Evolutionary conservation across 1,140 invertebrate genomes (phyloP).

Genomic region (Solenopsis fugax): DNA sequence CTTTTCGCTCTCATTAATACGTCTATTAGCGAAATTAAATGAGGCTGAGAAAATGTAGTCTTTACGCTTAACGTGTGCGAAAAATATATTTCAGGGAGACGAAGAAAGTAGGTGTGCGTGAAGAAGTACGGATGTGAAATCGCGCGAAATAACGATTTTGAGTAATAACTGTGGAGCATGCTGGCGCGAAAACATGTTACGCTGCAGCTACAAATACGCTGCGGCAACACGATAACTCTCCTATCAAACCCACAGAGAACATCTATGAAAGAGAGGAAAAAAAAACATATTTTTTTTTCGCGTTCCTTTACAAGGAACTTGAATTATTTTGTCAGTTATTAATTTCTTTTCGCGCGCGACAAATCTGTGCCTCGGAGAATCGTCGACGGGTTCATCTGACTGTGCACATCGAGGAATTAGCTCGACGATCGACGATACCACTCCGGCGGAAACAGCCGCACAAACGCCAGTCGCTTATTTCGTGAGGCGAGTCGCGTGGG

Average conservation of each 20-base stretch:
- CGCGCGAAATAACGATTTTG: neutral
- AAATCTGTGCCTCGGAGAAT: constrained; percentile 21
- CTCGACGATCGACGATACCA: constrained; percentile 56
- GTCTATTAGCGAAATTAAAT: neutral
- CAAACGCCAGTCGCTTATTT: constrained; percentile 56
- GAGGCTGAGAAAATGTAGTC: neutral
- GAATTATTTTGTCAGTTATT: neutral
- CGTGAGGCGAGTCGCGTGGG: constrained; percentile 58
- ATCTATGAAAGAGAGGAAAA: neutral
- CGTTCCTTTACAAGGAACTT: neutral
- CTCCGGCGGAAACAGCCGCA: constrained; percentile 55
- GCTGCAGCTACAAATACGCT: neutral
- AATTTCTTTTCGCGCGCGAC: neutral
- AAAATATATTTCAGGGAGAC: neutral
- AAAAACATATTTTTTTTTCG: neutral
- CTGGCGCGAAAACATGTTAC: neutral
- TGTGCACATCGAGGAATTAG: constrained; percentile 47
- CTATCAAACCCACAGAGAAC: neutral
- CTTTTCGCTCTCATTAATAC: neutral
- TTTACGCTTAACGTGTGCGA: neutral
- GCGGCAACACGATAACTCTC: neutral
- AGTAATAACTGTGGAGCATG: neutral
- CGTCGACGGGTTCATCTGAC: constrained; percentile 36
- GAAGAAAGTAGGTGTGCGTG: neutral
- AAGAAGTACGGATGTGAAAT: neutral